These are phyloP conservation scores for Mesoclemmys tuberculata DNA, from an alignment of 2,113 vertebrate genomes.

Conservation along the genomic window DNA sequence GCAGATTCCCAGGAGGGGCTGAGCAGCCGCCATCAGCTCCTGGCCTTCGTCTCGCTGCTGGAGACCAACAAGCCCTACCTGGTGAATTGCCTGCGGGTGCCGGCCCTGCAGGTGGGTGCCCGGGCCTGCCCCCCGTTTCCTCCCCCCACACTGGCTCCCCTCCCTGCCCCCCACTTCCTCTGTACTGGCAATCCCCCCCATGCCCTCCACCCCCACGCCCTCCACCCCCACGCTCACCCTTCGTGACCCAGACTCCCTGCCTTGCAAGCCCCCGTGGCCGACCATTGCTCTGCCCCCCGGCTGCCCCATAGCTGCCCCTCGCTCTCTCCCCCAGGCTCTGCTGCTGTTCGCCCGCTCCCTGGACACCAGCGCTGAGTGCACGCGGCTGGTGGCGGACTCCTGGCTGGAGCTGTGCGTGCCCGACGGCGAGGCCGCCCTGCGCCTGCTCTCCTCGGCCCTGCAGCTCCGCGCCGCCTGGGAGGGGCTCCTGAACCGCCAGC, in stretches of 20 bases:
- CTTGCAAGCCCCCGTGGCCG: no score
- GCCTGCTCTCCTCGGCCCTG: conserved; percentile 78
- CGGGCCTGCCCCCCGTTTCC: no score
- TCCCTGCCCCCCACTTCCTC: no score
- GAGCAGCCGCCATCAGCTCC: conserved; percentile 87
- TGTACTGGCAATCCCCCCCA: no score
- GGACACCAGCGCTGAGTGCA: conserved; percentile 89
- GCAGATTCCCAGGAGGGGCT: conserved; percentile 67
- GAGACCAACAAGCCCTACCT: conserved; percentile 94
- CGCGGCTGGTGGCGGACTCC: conserved; percentile 86
- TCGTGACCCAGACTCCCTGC: no score
- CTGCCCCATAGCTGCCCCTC: accelerated
- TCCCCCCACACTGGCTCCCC: no score
- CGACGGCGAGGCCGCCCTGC: conserved; percentile 72
- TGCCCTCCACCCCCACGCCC: no score
- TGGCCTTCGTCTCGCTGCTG: conserved; percentile 91
- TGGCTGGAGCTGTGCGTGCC: conserved; percentile 88
- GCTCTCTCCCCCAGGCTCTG: conserved; percentile 78
- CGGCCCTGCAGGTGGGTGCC: conserved; percentile 85
- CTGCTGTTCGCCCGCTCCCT: conserved; percentile 86
- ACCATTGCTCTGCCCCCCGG: background rate
- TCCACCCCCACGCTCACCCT: no score
- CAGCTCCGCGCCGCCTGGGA: conserved; percentile 85
- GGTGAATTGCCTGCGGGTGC: conserved; percentile 87
- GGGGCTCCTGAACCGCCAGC: conserved; percentile 79